A percentile compares a stretch with the other conserved stretches of the same genome.
These are phyloP conservation scores for Phyllostomus discolor DNA, from an alignment of 2,113 vertebrate species.

Conservation along the genomic window DNA sequence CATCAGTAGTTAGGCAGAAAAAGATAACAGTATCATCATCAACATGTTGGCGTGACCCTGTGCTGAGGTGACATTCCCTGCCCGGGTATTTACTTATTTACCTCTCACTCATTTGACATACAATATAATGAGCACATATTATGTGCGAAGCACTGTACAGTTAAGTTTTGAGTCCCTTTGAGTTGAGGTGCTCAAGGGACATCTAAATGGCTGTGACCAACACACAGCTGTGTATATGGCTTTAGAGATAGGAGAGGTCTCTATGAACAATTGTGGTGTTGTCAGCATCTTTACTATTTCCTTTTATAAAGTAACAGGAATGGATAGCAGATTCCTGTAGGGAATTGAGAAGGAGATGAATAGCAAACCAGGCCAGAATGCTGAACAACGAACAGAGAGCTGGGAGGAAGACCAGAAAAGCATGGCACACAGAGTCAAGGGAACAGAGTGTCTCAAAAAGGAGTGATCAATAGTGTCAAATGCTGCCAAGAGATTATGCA, in stretches of 20 bases:
- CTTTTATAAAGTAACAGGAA: neutral
- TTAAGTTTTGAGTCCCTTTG: neutral
- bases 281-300: neutral
- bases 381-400: neutral
- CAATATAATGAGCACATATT: neutral
- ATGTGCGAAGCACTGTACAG: neutral
- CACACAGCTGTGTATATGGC: neutral
- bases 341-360: neutral
- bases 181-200: neutral
- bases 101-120: neutral
- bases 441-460: neutral
- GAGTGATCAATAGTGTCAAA: neutral
- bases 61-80: neutral
- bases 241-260: neutral
- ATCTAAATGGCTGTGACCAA: neutral
- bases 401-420: neutral
- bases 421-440: neutral
- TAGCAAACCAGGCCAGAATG: neutral
- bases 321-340: neutral
- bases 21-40: neutral
- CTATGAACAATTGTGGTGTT: neutral
- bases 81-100: neutral
- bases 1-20: neutral
- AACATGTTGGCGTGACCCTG: neutral
- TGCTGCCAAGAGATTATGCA: neutral